phyloP scores from a whole-genome alignment of 92 coral and sea anemone genomes.

The Ricordea florida region DNA sequence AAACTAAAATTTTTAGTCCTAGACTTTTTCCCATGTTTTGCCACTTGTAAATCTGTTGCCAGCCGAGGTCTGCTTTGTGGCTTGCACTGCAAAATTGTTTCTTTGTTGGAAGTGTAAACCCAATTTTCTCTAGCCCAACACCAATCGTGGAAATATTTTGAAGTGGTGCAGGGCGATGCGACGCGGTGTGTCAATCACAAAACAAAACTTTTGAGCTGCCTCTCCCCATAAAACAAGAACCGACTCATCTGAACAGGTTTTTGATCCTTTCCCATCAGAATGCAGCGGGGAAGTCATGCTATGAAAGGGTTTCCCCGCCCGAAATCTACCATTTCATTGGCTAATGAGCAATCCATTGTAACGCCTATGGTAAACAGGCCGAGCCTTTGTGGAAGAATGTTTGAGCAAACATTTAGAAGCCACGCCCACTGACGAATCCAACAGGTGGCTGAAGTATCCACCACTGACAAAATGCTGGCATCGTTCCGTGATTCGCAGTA shows the following conservation, averaged over 20 bases:
- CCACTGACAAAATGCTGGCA: too few species aligned
- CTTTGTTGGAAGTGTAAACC: neutral
- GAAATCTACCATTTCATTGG: neutral
- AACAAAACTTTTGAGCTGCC: neutral
- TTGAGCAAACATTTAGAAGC: neutral
- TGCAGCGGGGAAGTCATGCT: neutral
- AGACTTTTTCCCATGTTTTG: slow-evolving; percentile 64
- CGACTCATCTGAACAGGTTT: neutral
- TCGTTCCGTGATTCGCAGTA: too few species aligned
- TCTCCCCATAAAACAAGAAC: neutral
- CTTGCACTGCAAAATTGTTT: neutral
- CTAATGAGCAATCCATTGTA: neutral
- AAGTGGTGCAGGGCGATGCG: neutral
- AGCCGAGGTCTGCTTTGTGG: neutral
- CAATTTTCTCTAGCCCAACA: neutral
- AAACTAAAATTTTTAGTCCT: slow-evolving; percentile 37
- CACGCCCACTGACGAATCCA: neutral
- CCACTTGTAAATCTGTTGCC: neutral
- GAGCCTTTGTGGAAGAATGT: neutral
- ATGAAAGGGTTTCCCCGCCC: slow-evolving; percentile 14
- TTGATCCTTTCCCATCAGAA: neutral
- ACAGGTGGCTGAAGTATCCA: slow-evolving; percentile 24
- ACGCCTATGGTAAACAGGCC: too few species aligned
- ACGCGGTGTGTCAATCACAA: neutral
- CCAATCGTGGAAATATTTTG: neutral